Percentiles rank a stretch among this genome's conserved stretches.
phyloP scores from a whole-genome alignment of 35 echinoderm and acorn worm genomes.

The Chiridota heheva region DNA sequence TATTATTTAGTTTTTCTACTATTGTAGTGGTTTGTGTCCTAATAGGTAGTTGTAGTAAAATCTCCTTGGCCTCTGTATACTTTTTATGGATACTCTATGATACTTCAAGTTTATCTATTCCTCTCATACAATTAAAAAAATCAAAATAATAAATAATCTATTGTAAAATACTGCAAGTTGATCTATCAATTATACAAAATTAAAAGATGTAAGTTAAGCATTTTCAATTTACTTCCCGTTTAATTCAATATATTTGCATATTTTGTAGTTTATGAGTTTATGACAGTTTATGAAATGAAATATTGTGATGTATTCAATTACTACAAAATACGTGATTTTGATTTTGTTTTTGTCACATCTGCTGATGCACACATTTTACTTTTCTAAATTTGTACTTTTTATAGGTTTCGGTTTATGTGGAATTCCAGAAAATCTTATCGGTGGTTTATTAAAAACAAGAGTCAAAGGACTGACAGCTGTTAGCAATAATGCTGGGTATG shows the following conservation, averaged over 20 bases:
- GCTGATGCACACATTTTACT: conserved; percentile 1
- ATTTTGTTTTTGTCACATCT: not conserved
- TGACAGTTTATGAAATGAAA: not conserved
- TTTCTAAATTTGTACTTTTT: not conserved
- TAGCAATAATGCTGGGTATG: conserved; percentile 99
- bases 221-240: too few species aligned
- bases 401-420: conserved; percentile 97
- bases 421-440: conserved; percentile 92
- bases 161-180: too few species aligned
- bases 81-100: too few species aligned
- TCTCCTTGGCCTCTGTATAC: too few species aligned
- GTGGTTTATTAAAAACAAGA: conserved; percentile 78
- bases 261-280: not conserved
- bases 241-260: not conserved
- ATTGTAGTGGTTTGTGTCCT: too few species aligned
- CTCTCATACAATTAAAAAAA: too few species aligned
- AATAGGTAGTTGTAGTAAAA: too few species aligned
- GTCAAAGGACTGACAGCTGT: conserved; percentile 93
- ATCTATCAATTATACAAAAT: too few species aligned
- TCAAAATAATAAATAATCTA: too few species aligned
- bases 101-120: too few species aligned
- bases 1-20: too few species aligned
- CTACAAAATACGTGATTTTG: not conserved
- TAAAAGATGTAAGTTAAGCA: too few species aligned
- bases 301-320: not conserved